Conservation (phyloP, 2,888 invertebrate species). For the Cantharis rufa region DNA sequence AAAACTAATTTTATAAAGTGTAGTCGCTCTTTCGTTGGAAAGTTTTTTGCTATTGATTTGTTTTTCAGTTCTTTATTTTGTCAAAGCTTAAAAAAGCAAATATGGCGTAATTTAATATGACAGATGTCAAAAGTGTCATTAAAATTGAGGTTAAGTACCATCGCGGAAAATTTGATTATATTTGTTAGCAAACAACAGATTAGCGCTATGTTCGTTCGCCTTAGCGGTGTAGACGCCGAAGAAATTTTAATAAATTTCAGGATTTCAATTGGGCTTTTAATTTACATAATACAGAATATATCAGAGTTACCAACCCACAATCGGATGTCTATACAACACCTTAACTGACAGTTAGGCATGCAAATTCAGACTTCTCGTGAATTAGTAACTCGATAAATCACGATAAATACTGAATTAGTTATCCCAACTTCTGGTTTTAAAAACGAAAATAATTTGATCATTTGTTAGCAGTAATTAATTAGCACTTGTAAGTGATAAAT, state of each 20-base stretch:
- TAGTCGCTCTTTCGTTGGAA: neutral
- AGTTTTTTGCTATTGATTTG: neutral
- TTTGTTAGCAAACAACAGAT: neutral
- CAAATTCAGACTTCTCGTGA: constrained; percentile 17
- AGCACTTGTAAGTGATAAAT: constrained; percentile 17
- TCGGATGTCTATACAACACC: constrained; percentile 24
- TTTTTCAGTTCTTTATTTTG: neutral
- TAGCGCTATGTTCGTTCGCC: neutral
- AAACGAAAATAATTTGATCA: constrained; percentile 13
- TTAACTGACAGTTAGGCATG: constrained; percentile 19
- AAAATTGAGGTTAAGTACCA: neutral
- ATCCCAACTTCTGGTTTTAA: constrained; percentile 6
- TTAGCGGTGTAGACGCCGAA: neutral
- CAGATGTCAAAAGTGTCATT: neutral
- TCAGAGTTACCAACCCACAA: constrained; percentile 13
- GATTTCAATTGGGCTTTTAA: constrained; percentile 11
- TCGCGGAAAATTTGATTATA: neutral
- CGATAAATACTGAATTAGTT: constrained; percentile 10
- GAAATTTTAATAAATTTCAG: neutral
- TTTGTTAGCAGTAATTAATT: constrained; percentile 13
- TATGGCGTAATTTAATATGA: neutral
- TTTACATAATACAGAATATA: constrained; percentile 18
- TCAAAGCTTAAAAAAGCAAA: neutral
- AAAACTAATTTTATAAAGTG: constrained; percentile 19
- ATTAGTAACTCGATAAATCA: constrained; percentile 15